Evolutionary conservation across 2,888 invertebrate genomes (phyloP).

Genomic region (Tetranychus truncatus): DNA sequence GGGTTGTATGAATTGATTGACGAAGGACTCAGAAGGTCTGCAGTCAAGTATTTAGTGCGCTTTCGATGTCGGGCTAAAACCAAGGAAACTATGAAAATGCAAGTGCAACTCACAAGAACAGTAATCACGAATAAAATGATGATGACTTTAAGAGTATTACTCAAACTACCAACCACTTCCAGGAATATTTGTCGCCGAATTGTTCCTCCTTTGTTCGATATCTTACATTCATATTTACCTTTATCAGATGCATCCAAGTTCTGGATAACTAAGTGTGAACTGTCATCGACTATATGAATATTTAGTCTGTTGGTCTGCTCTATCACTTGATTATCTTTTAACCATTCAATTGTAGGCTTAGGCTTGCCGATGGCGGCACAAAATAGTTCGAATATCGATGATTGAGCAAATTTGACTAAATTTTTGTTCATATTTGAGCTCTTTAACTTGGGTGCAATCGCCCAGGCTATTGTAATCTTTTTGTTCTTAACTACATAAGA

Average conservation of each 20-base stretch:
- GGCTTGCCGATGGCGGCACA: conserved; percentile 31
- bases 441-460: conserved; percentile 12
- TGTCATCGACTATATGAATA: conserved; percentile 22
- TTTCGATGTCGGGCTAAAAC: conserved; percentile 20
- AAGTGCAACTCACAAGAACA: conserved; percentile 15
- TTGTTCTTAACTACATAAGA: not conserved
- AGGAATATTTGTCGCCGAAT: conserved; percentile 7
- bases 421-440: conserved; percentile 18
- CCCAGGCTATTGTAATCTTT: not conserved
- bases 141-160: conserved; percentile 6
- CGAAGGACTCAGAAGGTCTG: conserved; percentile 44
- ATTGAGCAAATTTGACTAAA: not conserved
- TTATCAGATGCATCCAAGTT: conserved; percentile 21
- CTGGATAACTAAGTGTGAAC: conserved; percentile 23
- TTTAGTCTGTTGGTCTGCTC: conserved; percentile 19
- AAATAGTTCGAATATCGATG: conserved; percentile 21
- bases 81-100: conserved; percentile 18
- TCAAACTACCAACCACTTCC: conserved; percentile 12
- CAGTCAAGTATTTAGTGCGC: conserved; percentile 24
- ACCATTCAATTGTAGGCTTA: conserved; percentile 28
- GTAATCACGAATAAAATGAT: conserved; percentile 16
- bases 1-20: conserved; percentile 39
- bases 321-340: conserved; percentile 10
- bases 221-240: conserved; percentile 24
- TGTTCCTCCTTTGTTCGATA: conserved; percentile 22